Evolutionary conservation across 2,797 vertebrate genomes (phyloP).

Genomic region (Acanthurus lineatus): DNA sequence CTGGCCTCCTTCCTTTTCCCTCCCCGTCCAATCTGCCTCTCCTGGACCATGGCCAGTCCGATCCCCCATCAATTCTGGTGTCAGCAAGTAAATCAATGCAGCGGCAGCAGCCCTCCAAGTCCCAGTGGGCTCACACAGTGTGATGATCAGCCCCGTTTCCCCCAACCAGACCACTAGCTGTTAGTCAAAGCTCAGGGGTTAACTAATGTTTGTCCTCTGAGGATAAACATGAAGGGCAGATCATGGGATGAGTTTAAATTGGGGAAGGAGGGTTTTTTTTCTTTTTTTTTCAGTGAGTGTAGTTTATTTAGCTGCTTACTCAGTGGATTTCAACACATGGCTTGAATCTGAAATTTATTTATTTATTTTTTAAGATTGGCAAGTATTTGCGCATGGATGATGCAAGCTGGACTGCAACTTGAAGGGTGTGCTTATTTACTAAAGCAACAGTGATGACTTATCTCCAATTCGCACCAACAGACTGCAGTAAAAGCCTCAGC

Average conservation of each 20-base stretch:
- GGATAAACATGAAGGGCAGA: constrained; percentile 75
- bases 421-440: constrained; percentile 59
- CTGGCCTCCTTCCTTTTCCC: constrained; percentile 14
- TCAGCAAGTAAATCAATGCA: constrained; percentile 87
- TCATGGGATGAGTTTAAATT: constrained; percentile 59
- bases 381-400: constrained; percentile 56
- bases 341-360: constrained; percentile 50
- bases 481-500: constrained; percentile 67
- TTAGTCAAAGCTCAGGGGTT: constrained; percentile 78
- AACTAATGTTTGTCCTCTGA: constrained; percentile 82
- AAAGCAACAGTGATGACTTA: constrained; percentile 54
- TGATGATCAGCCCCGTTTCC: constrained; percentile 69
- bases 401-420: constrained; percentile 54
- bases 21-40: constrained; percentile 75
- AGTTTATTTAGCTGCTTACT: constrained; percentile 48
- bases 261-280: background rate
- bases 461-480: constrained; percentile 55
- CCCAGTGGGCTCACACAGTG: constrained; percentile 66
- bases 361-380: constrained; percentile 30
- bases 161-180: constrained; percentile 51
- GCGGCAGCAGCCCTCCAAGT: constrained; percentile 71
- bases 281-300: constrained; percentile 15
- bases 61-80: constrained; percentile 87
- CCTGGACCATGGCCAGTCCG: constrained; percentile 76
- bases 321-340: constrained; percentile 65